Evolutionary conservation across 2,113 vertebrate genomes (phyloP), one percentile per base, ranked within the genome.

Genomic region (Lasiurus borealis): DNA sequence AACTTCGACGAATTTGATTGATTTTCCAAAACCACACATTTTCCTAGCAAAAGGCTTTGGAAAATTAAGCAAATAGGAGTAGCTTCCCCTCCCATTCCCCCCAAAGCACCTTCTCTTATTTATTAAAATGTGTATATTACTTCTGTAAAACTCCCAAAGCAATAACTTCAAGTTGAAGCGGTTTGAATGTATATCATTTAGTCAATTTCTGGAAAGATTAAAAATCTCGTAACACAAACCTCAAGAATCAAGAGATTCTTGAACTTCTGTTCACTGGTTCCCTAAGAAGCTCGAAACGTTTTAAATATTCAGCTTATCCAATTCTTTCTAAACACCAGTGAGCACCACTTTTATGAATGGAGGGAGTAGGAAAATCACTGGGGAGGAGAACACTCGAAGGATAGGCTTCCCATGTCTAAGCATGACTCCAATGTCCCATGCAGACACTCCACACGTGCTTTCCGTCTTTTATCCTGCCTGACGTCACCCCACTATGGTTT

Each of bases 31-130:
- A 84, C 15, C 14, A 54, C 1, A 31, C 50, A 34, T 78, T 83
- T 76, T 78, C 62, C 34, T 77, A 85, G 81, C 85, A 90, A 21
- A 57, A 86, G 16, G 18, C 19, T 91, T 86, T 82, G 29, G 27
- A 87, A 94, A 95, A 89, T 31, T 6, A 80, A 95, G 14, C 44
- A 90, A 83, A 57, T 5, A 66, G 52, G 68, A 73, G 3, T 44
- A 15, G 54, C 23, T 8, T 3, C 9, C 9, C 57, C 9, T 23
- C 54, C 54, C 54, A 16, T 3, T 59, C 27, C 27, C 19, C 19
- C 54, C 19, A 8, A 10, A 62, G 57, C 7, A 71, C 6, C 34
- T 66, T 76, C 78, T 73, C 19, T 46, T 73, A 5, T 85, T 72
- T 52, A 78, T 50, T 71, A 88, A 88, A 85, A 85, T 21, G 44